Evolutionary conservation across 2,797 vertebrate genomes (phyloP).

Genomic region (Pachyuromys duprasi): DNA sequence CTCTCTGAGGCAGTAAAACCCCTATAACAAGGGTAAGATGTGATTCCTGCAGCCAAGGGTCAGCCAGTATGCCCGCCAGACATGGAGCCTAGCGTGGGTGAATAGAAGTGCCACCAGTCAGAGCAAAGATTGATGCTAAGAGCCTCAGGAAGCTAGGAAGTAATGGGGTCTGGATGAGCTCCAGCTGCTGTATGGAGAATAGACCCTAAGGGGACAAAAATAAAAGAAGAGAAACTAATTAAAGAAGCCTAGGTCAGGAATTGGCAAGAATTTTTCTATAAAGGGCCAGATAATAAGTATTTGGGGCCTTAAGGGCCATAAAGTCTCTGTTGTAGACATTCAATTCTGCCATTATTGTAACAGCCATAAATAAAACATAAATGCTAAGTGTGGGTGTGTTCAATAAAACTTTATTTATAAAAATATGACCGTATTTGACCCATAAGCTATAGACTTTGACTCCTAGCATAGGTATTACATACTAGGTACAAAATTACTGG

Average conservation of each 20-base stretch:
- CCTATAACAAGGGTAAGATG: no score
- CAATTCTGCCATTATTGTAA: not conserved
- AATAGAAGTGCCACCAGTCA: not conserved
- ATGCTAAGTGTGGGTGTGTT: not conserved
- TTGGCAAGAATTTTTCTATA: not conserved
- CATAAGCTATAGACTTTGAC: not conserved
- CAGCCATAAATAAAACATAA: not conserved
- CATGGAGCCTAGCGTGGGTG: not conserved
- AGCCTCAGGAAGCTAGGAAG: not conserved
- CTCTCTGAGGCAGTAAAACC: not conserved
- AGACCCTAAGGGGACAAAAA: not conserved
- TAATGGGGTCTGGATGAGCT: not conserved
- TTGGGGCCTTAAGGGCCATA: not conserved
- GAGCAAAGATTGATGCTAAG: not conserved
- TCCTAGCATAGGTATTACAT: not conserved
- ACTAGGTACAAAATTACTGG: no score
- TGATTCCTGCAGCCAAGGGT: fast-evolving
- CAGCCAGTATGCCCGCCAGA: fast-evolving
- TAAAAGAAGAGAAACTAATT: not conserved
- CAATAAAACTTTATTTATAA: not conserved
- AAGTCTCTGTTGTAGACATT: not conserved
- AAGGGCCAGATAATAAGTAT: not conserved
- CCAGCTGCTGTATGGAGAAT: not conserved
- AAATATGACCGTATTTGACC: not conserved
- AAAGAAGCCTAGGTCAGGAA: not conserved